Conservation (phyloP, 2,888 invertebrate species). For the Minunthozetes semirufus region DNA sequence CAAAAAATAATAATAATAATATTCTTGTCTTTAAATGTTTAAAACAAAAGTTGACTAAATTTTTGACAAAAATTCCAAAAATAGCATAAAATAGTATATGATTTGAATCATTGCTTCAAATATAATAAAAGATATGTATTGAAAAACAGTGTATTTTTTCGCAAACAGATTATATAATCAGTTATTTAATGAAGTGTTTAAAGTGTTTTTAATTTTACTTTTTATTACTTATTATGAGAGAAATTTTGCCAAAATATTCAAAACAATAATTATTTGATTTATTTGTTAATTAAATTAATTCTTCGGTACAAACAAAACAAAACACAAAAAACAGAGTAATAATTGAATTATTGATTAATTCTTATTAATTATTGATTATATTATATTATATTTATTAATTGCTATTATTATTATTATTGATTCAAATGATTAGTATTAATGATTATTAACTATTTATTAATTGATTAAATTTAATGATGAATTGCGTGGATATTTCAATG, state of each 20-base stretch:
- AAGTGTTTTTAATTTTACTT: background rate
- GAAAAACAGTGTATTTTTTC: background rate
- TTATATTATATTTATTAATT: background rate
- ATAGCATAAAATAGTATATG: no score
- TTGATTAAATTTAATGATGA: background rate
- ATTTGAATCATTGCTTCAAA: conserved; percentile 6
- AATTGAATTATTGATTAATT: background rate
- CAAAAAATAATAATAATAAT: background rate
- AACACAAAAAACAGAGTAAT: conserved; percentile 1
- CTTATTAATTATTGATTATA: background rate
- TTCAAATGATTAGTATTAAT: background rate
- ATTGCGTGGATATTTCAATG: background rate
- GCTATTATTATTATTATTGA: conserved; percentile 4
- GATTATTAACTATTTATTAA: conserved; percentile 12
- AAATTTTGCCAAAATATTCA: background rate
- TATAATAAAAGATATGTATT: no score
- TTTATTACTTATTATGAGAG: background rate
- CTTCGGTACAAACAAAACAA: conserved; percentile 19
- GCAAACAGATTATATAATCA: background rate
- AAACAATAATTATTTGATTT: conserved; percentile 12
- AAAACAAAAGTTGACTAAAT: background rate
- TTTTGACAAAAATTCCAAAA: no score
- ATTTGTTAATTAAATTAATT: conserved; percentile 10
- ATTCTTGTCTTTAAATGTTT: background rate
- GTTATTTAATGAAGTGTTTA: background rate